A percentile compares a stretch with the other conserved stretches of the same genome.
Evolutionary conservation across 1,140 invertebrate genomes (phyloP).

Genomic region (Gonatopus flavifemur): DNA sequence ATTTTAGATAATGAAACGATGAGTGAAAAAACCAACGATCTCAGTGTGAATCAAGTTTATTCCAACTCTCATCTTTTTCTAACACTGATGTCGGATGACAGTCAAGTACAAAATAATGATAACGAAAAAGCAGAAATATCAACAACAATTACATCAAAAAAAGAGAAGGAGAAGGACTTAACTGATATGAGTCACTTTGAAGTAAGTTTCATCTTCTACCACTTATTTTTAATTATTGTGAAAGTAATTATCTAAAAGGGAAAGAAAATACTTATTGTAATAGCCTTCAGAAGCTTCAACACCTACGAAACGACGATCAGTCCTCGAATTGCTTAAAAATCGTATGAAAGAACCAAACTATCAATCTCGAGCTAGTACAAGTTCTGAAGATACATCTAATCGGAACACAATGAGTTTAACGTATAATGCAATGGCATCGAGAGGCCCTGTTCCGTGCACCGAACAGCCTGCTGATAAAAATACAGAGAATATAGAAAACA

Average conservation of each 20-base stretch:
- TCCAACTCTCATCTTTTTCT: too few relatives aligned
- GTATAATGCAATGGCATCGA: constrained; percentile 18
- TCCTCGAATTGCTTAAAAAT: not conserved
- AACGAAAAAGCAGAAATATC: too few relatives aligned
- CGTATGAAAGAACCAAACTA: not conserved
- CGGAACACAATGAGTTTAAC: constrained; percentile 12
- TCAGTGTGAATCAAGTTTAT: not conserved
- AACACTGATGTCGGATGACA: too few relatives aligned
- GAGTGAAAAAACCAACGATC: not conserved
- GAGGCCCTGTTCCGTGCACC: constrained; percentile 12
- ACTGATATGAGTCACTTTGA: too few relatives aligned
- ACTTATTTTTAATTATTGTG: not conserved
- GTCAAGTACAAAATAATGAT: too few relatives aligned
- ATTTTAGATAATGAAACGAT: not conserved
- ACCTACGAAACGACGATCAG: not conserved
- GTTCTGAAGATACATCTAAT: not conserved
- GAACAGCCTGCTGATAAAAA: constrained; percentile 10
- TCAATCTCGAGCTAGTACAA: not conserved
- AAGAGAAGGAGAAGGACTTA: too few relatives aligned
- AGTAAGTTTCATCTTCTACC: too few relatives aligned
- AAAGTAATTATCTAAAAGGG: not conserved
- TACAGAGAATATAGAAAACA: too few relatives aligned
- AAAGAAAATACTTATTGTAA: not conserved
- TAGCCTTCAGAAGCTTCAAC: not conserved
- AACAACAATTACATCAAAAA: too few relatives aligned